A percentile compares a stretch with the other conserved stretches of the same genome.
phyloP scores from a whole-genome alignment of 2,113 vertebrate genomes.

The Oreochromis niloticus region DNA sequence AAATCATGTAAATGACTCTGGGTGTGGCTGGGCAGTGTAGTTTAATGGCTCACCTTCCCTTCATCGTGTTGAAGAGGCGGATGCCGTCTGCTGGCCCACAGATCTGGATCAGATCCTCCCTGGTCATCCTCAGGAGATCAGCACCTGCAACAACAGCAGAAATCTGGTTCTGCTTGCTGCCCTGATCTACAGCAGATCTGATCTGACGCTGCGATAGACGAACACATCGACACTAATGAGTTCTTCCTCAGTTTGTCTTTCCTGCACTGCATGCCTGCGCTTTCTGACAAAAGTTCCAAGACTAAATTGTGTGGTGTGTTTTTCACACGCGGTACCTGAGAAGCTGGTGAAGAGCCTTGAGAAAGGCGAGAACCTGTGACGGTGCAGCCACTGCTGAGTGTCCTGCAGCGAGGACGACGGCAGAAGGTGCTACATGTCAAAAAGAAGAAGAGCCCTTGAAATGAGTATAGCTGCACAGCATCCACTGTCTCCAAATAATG shows the following conservation, averaged over 20 bases:
- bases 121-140: conserved; percentile 90
- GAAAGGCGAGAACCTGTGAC: conserved; percentile 87
- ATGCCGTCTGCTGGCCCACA: conserved; percentile 94
- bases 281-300: not conserved
- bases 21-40: not conserved
- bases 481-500: conserved; percentile 61
- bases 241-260: not conserved
- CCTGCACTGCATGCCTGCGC: not conserved
- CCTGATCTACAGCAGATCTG: not conserved
- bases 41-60: conserved; percentile 80
- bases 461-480: conserved; percentile 65
- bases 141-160: conserved; percentile 72
- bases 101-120: conserved; percentile 90
- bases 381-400: conserved; percentile 89
- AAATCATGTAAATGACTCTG: not conserved
- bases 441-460: conserved; percentile 78
- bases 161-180: not conserved
- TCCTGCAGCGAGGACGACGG: conserved; percentile 85
- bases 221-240: not conserved
- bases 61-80: conserved; percentile 90
- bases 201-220: not conserved
- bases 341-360: conserved; percentile 89
- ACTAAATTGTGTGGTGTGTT: not conserved
- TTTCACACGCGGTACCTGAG: conserved; percentile 72
- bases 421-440: conserved; percentile 85